Evolutionary conservation across 1,140 invertebrate genomes (phyloP), one percentile per base, ranked within the genome.

Genomic region (Aphis gossypii): DNA sequence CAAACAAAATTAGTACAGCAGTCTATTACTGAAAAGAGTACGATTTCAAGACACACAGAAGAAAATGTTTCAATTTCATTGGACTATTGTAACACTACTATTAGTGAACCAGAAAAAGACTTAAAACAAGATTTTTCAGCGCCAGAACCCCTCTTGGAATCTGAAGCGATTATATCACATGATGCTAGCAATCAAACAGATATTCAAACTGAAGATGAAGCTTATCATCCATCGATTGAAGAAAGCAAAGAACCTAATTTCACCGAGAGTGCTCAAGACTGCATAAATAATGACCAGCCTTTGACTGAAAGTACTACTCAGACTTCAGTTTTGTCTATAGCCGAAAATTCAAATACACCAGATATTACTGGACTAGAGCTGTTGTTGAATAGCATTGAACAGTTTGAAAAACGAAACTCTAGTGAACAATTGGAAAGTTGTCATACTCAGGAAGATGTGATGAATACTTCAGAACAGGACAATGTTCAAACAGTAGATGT

Each of bases 151-250:
- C 35, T 38, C 3, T 51, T 54, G 41, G 92, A 93, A 35, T 41
- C 82, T 93, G 82, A 93, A 20, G 48, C 82, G 7, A 56, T 93
- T 44, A n/a, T 93, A 56, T 92, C 68, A 25, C 48, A 93, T 23
- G 92, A 93, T 18, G 92, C 92, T 18, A 93, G 92, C 35, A 93
- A 93, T 56, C 92, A 93, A 54, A 93, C 92, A 44, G 92, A 93
- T n/a, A 9, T 93, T 56, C 82, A 84, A 41, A 84, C n/a, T 41
- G 92, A 93, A 93, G 92, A 93, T 30, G 92, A 93, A 84, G 54
- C 35, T 56, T 83, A 54, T 84, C 92, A 93, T 3, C 4, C 76
- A n/a, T n/a, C 86, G 21, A 54, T 38, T 51, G 92, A 93, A 86
- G 92, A 93, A 7, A 93, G 25, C 14, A 92, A 92, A 92, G 60